Evolutionary conservation across 1,140 invertebrate genomes (phyloP).

Genomic region (Drosophila neocordata): DNA sequence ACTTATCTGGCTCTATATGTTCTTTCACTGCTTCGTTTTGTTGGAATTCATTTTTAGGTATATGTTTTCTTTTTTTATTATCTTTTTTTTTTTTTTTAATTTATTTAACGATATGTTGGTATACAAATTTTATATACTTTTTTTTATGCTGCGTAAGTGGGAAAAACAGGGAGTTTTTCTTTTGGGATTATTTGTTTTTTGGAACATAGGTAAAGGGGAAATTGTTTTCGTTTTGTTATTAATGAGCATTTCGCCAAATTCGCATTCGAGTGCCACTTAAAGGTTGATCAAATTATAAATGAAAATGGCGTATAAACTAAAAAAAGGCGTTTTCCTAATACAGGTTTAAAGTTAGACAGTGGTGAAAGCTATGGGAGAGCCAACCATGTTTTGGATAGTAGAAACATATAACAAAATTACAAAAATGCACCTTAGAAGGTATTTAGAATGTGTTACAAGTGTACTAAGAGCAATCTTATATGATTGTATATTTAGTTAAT

Average conservation of each 20-base stretch:
- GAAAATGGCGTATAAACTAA: not conserved
- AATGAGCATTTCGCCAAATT: constrained; percentile 48
- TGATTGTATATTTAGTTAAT: too few relatives aligned
- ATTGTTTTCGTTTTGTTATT: constrained; percentile 28
- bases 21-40: constrained; percentile 14
- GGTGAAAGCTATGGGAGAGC: not conserved
- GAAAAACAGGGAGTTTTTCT: constrained; percentile 34
- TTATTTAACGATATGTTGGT: constrained; percentile 79
- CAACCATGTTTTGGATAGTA: constrained; percentile 17
- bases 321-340: constrained; percentile 18
- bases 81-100: constrained; percentile 64
- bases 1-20: constrained; percentile 19
- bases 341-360: not conserved
- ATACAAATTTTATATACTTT: constrained; percentile 71
- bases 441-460: too few relatives aligned
- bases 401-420: too few relatives aligned
- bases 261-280: constrained; percentile 33
- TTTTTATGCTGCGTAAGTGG: constrained; percentile 63
- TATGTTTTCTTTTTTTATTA: constrained; percentile 41
- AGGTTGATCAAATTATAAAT: constrained; percentile 28
- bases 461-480: too few relatives aligned
- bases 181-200: too few relatives aligned
- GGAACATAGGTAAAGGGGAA: constrained; percentile 14
- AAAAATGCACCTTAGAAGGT: too few relatives aligned
- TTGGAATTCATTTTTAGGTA: constrained; percentile 33